Percentiles rank a stretch among this genome's conserved stretches.
phyloP scores from a whole-genome alignment of 2,113 vertebrate species.

The Hypomesus transpacificus region DNA sequence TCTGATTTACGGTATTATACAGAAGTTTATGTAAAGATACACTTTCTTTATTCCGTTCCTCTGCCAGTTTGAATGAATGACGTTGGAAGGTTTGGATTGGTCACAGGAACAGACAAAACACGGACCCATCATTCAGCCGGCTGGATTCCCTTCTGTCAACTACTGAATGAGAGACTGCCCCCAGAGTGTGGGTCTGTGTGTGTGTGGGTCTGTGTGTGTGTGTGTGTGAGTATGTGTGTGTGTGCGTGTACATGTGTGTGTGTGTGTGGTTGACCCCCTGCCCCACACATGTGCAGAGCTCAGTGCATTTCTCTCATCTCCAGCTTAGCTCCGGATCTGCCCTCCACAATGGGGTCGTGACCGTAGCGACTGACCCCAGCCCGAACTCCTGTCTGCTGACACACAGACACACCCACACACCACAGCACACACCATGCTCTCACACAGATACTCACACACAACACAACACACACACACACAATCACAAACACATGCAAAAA shows the following conservation, averaged over 20 bases:
- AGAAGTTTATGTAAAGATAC: too few relatives aligned
- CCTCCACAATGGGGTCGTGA: slow-evolving; percentile 81
- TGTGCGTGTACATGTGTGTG: slow-evolving; percentile 4
- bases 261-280: neutral
- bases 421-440: neutral
- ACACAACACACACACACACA: neutral
- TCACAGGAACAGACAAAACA: too few relatives aligned
- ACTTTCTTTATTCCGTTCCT: too few relatives aligned
- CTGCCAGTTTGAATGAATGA: too few relatives aligned
- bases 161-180: too few relatives aligned
- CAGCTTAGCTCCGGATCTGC: slow-evolving; percentile 86
- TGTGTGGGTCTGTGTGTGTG: neutral
- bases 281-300: slow-evolving; percentile 79
- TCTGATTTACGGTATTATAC: too few relatives aligned
- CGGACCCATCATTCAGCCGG: too few relatives aligned
- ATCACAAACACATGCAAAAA: neutral
- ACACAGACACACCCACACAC: slow-evolving; percentile 19
- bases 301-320: slow-evolving; percentile 79
- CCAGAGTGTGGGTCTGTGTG: neutral
- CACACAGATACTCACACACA: neutral
- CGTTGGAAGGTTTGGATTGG: too few relatives aligned
- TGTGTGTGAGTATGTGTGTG: neutral
- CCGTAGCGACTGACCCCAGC: slow-evolving; percentile 79
- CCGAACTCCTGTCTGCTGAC: slow-evolving; percentile 75
- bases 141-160: too few relatives aligned